These are phyloP conservation scores for Caenorhabditis panamensis DNA, from an alignment of 2,888 invertebrate species.

Conservation along the genomic window DNA sequence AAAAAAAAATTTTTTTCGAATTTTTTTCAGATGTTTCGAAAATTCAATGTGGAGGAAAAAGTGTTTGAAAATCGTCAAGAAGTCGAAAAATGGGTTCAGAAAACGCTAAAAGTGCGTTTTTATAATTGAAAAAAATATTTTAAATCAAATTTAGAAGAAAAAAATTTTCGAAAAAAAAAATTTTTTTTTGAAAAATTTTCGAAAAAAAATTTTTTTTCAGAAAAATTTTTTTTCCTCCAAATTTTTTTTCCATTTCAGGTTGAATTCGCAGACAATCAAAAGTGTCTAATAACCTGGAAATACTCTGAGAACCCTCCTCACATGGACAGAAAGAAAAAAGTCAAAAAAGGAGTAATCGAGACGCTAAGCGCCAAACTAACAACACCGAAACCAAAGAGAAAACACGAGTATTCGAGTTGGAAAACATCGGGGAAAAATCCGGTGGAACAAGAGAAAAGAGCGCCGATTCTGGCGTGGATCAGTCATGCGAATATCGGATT, in stretches of 20 bases:
- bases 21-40: not conserved
- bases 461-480: conserved; percentile 52
- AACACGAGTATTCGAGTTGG: not conserved
- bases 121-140: not conserved
- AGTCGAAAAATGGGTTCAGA: conserved; percentile 9
- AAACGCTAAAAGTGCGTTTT: conserved; percentile 13
- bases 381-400: not conserved
- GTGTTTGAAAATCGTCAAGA: conserved; percentile 43
- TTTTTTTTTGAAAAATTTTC: no score
- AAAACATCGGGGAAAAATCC: not conserved
- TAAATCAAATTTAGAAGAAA: no score
- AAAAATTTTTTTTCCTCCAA: no score
- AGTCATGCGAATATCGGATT: conserved; percentile 44
- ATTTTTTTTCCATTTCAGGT: no score
- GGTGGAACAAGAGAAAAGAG: conserved; percentile 23
- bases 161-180: no score
- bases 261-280: conserved; percentile 9
- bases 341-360: not conserved
- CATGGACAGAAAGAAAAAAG: not conserved
- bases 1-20: not conserved
- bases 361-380: not conserved
- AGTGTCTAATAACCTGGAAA: not conserved
- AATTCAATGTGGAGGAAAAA: conserved; percentile 55
- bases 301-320: not conserved
- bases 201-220: no score